A percentile compares a stretch with the other conserved stretches of the same genome.
phyloP scores from a whole-genome alignment of 2,797 vertebrate species.

The Sarcophilus harrisii region DNA sequence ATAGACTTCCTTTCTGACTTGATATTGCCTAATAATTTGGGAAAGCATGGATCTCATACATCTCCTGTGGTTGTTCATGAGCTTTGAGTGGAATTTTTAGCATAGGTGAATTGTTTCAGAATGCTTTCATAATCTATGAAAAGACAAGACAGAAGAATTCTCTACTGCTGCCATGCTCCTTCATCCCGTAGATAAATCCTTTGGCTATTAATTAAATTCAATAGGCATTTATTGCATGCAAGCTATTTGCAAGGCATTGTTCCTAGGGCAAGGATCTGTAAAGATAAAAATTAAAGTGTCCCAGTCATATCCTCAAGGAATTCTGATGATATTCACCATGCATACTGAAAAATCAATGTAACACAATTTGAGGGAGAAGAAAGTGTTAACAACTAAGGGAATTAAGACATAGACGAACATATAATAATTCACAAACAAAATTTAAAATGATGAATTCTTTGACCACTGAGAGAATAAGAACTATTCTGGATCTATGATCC shows the following conservation, averaged over 20 bases:
- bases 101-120: not conserved
- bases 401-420: not conserved
- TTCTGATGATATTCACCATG: not conserved
- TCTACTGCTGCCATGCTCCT: not conserved
- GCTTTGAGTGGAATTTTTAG: not conserved
- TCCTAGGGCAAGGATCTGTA: not conserved
- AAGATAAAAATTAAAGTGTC: not conserved
- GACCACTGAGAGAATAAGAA: not conserved
- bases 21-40: not conserved
- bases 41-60: not conserved
- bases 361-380: not conserved
- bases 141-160: not conserved
- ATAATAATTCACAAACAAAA: not conserved
- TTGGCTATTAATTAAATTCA: no score
- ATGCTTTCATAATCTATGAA: not conserved
- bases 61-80: not conserved
- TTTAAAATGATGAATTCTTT: not conserved
- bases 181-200: not conserved
- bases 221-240: not conserved
- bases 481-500: not conserved
- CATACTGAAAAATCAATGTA: not conserved
- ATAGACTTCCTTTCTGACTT: not conserved
- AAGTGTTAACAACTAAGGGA: not conserved
- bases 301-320: not conserved
- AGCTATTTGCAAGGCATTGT: not conserved